Evolutionary conservation across 1,140 invertebrate genomes (phyloP).

Genomic region (Drosophila sturtevanti): DNA sequence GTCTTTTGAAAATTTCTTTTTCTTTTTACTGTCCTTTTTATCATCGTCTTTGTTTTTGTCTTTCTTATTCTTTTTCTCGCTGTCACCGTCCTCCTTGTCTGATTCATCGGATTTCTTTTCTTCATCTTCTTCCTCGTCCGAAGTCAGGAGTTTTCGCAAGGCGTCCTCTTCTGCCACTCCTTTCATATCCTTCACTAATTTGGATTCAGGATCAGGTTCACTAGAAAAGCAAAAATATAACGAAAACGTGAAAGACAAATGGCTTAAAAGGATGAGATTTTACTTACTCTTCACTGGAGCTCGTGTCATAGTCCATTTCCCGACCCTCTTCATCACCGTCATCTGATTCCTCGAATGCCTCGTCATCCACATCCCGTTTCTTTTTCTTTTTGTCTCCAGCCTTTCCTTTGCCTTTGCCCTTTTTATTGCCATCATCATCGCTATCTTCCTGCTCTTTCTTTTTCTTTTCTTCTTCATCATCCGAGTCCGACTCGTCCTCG

Average conservation of each 20-base stretch:
- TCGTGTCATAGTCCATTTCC: slow-evolving; percentile 94
- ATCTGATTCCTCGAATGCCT: slow-evolving; percentile 97
- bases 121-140: slow-evolving; percentile 95
- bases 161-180: slow-evolving; percentile 95
- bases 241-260: neutral
- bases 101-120: slow-evolving; percentile 87
- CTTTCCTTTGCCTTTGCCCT: slow-evolving; percentile 87
- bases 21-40: slow-evolving; percentile 86
- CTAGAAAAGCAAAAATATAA: slow-evolving; percentile 77
- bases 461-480: slow-evolving; percentile 85
- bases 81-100: slow-evolving; percentile 84
- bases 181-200: slow-evolving; percentile 89
- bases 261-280: neutral
- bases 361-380: slow-evolving; percentile 90
- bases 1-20: slow-evolving; percentile 86
- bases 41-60: slow-evolving; percentile 86
- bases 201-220: slow-evolving; percentile 90
- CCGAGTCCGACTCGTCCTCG: slow-evolving; percentile 88
- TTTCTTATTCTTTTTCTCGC: slow-evolving; percentile 84
- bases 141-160: slow-evolving; percentile 91
- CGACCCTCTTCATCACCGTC: slow-evolving; percentile 97
- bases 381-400: slow-evolving; percentile 89
- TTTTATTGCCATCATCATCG: slow-evolving; percentile 82
- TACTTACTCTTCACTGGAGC: slow-evolving; percentile 88
- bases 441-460: slow-evolving; percentile 88